Conservation (phyloP, 2,888 invertebrate genomes). For the Agriopis marginaria region DNA sequence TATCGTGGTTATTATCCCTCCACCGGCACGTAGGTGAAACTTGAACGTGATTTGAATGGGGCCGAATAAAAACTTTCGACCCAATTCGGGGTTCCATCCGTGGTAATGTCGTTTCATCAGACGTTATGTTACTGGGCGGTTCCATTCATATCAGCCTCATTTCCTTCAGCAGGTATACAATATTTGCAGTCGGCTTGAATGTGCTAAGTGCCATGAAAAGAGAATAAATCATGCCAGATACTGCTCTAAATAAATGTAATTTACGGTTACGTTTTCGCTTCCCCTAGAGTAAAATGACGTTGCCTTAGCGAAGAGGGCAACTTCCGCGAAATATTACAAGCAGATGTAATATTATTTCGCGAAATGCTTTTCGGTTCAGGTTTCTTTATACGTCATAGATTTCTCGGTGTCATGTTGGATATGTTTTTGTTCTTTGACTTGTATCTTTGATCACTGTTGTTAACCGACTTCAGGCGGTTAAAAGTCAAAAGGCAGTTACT, state of each 20-base stretch:
- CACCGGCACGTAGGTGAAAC: slow-evolving; percentile 22
- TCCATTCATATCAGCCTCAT: slow-evolving; percentile 36
- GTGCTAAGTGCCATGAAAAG: slow-evolving; percentile 68
- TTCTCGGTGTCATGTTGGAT: slow-evolving; percentile 6
- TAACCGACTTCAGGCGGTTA: too few species aligned
- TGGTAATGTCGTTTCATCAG: slow-evolving; percentile 29
- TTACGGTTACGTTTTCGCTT: slow-evolving; percentile 67
- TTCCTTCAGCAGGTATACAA: slow-evolving; percentile 38
- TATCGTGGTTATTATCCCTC: slow-evolving; percentile 31
- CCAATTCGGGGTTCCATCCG: slow-evolving; percentile 23
- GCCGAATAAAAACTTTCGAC: slow-evolving; percentile 26
- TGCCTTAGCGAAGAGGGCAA: slow-evolving; percentile 46
- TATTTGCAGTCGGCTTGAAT: slow-evolving; percentile 53
- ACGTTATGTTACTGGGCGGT: slow-evolving; percentile 33
- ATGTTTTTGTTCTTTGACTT: slow-evolving; percentile 4
- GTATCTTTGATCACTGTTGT: background rate
- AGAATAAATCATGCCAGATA: slow-evolving; percentile 72
- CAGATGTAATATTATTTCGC: slow-evolving; percentile 36
- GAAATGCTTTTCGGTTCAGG: slow-evolving; percentile 21
- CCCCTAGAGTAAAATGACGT: slow-evolving; percentile 63
- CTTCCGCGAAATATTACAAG: slow-evolving; percentile 40
- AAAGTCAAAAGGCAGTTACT: too few species aligned
- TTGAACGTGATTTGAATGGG: slow-evolving; percentile 21
- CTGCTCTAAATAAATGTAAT: slow-evolving; percentile 73
- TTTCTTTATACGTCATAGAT: slow-evolving; percentile 4